Evolutionary conservation across 1,140 invertebrate species (phyloP), one percentile per base, ranked within the genome.

Genomic region (Nasonia vitripennis): DNA sequence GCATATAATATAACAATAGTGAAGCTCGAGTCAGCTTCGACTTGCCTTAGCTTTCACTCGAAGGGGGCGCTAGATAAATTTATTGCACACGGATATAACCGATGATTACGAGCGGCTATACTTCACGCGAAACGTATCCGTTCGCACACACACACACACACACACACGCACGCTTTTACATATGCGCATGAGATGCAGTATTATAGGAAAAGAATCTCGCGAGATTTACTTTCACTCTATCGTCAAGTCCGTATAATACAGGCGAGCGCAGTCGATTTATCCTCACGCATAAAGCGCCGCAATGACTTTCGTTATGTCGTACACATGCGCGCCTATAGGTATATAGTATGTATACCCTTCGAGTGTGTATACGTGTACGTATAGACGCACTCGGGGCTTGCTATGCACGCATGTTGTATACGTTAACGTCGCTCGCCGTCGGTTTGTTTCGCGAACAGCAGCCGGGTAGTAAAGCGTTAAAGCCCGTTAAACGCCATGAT

Each of bases 161-260:
- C 4, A 31, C 14, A n/a, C 9, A 34, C 23, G 48, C 70, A 23
- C 51, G 3, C 12, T 55, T 55, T 55, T 55, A 55, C 51, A 1
- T 37, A 37, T 37, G 34, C 34, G 5, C 34, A 37, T 37, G 34
- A 3, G 3, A 6, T 37, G 34, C 34, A 37, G 34, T 37, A 37
- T 37, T 55, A 20, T 34, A 51, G 3, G 11, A 3, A 45, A 41
- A 51, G 23, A 27, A 83, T 68, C 48, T 20, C 34, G 74, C 67
- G 77, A 81, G 77, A 78, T 87, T 84, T 82, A 87, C 83, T 87
- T 81, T 84, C 86, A 84, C 73, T 67, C 31, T 70, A 74, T 80
- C 77, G 74, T 83, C 48, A 34, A 79, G 41, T 62, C 34, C 68
- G 27, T 17, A 48, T 9, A 80, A 45, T 78, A 78, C 31, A 31